phyloP scores from a whole-genome alignment of 2,888 invertebrate genomes.

The Antheraea yamamai region DNA sequence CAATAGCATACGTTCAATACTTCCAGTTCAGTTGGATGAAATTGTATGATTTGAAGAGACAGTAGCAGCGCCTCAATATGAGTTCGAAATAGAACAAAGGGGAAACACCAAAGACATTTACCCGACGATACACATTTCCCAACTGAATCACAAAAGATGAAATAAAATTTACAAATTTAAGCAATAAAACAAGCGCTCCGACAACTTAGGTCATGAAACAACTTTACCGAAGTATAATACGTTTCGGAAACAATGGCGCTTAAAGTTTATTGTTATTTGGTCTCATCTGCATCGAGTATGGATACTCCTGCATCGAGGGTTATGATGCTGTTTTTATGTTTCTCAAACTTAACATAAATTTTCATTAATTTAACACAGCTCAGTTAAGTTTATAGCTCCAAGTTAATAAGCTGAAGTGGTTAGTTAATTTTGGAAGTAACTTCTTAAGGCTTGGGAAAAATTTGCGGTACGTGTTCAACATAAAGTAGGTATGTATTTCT shows the following conservation, averaged over 20 bases:
- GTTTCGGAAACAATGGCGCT: constrained; percentile 47
- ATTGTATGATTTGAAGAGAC: not conserved
- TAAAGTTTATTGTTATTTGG: constrained; percentile 49
- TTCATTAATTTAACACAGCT: constrained; percentile 46
- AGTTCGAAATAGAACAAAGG: constrained; percentile 1
- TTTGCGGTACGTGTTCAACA: too few relatives aligned
- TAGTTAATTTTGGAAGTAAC: not conserved
- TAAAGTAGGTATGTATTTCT: too few relatives aligned
- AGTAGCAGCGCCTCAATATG: not conserved
- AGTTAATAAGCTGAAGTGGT: constrained; percentile 3
- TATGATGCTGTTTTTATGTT: constrained; percentile 66
- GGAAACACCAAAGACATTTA: constrained; percentile 9
- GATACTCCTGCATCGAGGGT: constrained; percentile 35
- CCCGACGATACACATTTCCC: constrained; percentile 19
- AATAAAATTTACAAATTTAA: constrained; percentile 65
- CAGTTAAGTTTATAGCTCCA: constrained; percentile 3
- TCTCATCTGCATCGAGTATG: constrained; percentile 27
- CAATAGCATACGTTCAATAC: not conserved
- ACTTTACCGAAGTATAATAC: constrained; percentile 24
- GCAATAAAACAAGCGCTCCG: constrained; percentile 48
- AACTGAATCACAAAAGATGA: constrained; percentile 36
- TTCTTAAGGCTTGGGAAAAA: too few relatives aligned
- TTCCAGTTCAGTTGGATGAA: not conserved
- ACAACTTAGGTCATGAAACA: constrained; percentile 45
- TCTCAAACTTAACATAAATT: constrained; percentile 49